These are phyloP conservation scores for Philereme transversata DNA, from an alignment of 2,888 invertebrate species.

Conservation along the genomic window DNA sequence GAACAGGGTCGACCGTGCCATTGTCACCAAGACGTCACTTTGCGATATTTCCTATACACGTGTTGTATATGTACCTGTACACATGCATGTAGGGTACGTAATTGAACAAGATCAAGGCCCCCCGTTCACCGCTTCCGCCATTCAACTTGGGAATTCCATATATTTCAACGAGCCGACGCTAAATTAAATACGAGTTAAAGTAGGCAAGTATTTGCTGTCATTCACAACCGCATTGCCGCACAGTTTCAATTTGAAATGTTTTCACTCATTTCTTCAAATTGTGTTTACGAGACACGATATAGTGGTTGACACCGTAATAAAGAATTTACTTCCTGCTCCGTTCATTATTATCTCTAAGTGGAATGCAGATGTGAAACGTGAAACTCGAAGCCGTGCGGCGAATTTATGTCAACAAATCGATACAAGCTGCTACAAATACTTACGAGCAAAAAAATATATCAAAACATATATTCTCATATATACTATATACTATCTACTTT, in stretches of 20 bases:
- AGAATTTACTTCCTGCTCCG: slow-evolving; percentile 32
- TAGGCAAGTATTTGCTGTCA: slow-evolving; percentile 35
- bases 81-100: slow-evolving; percentile 34
- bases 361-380: slow-evolving; percentile 32
- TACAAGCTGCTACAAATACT: slow-evolving; percentile 15
- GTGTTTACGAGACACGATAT: slow-evolving; percentile 28
- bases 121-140: slow-evolving; percentile 70
- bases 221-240: slow-evolving; percentile 36
- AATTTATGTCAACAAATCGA: slow-evolving; percentile 25
- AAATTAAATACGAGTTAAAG: slow-evolving; percentile 37
- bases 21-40: slow-evolving; percentile 68
- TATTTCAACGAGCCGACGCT: slow-evolving; percentile 34
- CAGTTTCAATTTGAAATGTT: slow-evolving; percentile 32
- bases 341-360: slow-evolving; percentile 27
- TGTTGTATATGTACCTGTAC: slow-evolving; percentile 35
- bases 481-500: slow-evolving; percentile 22
- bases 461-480: slow-evolving; percentile 15
- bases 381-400: slow-evolving; percentile 18
- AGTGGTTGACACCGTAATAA: slow-evolving; percentile 28
- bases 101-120: slow-evolving; percentile 73
- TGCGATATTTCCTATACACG: slow-evolving; percentile 60
- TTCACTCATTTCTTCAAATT: slow-evolving; percentile 33
- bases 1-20: slow-evolving; percentile 75
- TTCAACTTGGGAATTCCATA: slow-evolving; percentile 63
- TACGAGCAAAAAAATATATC: slow-evolving; percentile 12